Conservation (phyloP, 2,113 vertebrate species). For the Corvus cornix region DNA sequence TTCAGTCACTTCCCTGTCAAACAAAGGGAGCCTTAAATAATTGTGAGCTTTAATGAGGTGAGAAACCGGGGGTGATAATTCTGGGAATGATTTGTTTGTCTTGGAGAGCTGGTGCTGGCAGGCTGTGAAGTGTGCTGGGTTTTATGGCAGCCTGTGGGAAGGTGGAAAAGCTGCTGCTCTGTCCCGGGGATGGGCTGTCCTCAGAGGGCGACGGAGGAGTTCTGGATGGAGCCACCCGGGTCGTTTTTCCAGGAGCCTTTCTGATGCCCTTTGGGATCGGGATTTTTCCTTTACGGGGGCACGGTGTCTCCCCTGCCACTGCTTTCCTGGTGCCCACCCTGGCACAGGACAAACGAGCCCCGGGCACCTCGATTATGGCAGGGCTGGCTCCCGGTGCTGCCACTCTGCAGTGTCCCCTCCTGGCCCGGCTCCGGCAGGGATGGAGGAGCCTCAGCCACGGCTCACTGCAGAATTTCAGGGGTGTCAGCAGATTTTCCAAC, state of each 20-base stretch:
- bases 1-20: background rate
- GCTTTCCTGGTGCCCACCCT: background rate
- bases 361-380: background rate
- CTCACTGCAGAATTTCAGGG: background rate
- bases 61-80: background rate
- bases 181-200: background rate
- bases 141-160: background rate
- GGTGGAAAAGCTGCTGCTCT: background rate
- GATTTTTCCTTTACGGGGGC: background rate
- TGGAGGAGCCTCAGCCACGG: background rate
- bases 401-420: background rate
- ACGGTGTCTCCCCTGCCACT: fast-evolving
- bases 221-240: background rate
- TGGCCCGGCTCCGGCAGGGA: background rate
- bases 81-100: background rate
- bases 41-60: background rate
- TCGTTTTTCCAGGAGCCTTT: background rate
- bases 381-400: background rate
- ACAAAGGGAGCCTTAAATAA: constrained; percentile 12
- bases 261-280: fast-evolving
- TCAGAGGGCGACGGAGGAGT: background rate
- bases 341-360: fast-evolving
- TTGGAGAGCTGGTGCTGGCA: background rate
- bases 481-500: constrained; percentile 10
- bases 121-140: background rate